Evolutionary conservation across 2,113 vertebrate genomes (phyloP).

Genomic region (Emberiza fucata): DNA sequence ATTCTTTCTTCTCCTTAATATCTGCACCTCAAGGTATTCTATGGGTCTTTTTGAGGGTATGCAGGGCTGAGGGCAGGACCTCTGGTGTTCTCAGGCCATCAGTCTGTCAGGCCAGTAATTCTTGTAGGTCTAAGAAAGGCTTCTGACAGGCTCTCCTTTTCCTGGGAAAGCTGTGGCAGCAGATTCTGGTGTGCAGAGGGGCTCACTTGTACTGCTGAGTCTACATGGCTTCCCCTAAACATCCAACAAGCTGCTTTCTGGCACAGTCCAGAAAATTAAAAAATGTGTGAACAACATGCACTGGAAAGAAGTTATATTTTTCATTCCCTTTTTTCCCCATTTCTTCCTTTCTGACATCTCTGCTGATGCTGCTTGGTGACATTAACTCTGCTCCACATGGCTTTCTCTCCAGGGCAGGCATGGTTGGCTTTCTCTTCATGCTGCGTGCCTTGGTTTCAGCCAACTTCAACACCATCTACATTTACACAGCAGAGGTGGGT

Average conservation of each 20-base stretch:
- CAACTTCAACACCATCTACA: slow-evolving; percentile 95
- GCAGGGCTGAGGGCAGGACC: neutral
- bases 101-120: neutral
- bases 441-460: slow-evolving; percentile 89
- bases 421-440: slow-evolving; percentile 85
- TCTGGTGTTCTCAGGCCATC: neutral
- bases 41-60: fast-evolving
- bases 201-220: neutral
- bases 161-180: neutral
- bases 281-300: neutral
- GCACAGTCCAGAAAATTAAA: neutral
- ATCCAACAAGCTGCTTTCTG: neutral
- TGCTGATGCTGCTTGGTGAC: neutral
- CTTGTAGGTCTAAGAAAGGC: neutral
- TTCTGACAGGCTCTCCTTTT: neutral
- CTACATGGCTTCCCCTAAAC: neutral
- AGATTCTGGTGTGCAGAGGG: neutral
- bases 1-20: slow-evolving; percentile 87
- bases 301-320: neutral
- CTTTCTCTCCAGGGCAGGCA: slow-evolving; percentile 73
- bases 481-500: slow-evolving; percentile 95
- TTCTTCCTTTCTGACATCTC: neutral
- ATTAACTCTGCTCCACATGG: neutral
- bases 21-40: slow-evolving; percentile 87
- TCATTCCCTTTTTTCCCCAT: neutral